Conservation (phyloP, 2,888 invertebrate genomes). For the Amphimallon solstitiale region DNA sequence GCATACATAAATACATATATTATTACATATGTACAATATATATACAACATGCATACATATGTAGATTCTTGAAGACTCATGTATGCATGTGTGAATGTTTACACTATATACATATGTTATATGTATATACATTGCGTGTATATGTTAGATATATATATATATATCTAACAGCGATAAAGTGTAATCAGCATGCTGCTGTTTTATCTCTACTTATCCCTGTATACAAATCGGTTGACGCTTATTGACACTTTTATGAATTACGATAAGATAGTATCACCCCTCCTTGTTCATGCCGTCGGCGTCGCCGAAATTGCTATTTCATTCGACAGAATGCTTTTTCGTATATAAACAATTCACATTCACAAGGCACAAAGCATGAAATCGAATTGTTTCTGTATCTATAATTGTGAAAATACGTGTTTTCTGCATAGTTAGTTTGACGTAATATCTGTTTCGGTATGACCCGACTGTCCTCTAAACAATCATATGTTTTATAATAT, state of each 20-base stretch:
- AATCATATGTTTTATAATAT: no score
- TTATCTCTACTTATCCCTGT: slow-evolving; percentile 2
- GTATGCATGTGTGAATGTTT: background rate
- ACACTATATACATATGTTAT: no score
- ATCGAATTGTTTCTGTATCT: slow-evolving; percentile 12
- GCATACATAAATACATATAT: no score
- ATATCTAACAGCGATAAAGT: background rate
- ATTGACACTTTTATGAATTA: slow-evolving; percentile 21
- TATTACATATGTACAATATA: no score
- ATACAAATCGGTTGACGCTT: background rate
- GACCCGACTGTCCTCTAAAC: slow-evolving; percentile 14
- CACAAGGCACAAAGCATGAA: slow-evolving; percentile 8
- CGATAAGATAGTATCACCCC: slow-evolving; percentile 23
- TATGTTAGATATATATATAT: no score
- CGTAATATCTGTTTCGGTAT: slow-evolving; percentile 39
- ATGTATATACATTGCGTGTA: no score
- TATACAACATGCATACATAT: no score
- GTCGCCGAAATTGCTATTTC: background rate
- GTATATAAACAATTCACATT: slow-evolving; percentile 10
- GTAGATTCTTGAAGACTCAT: no score
- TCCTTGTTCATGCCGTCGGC: background rate
- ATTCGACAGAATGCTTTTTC: background rate
- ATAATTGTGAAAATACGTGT: slow-evolving; percentile 5
- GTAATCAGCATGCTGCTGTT: background rate
- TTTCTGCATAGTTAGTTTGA: slow-evolving; percentile 28